Conservation (phyloP, 2,113 vertebrate species). For the Meriones unguiculatus region DNA sequence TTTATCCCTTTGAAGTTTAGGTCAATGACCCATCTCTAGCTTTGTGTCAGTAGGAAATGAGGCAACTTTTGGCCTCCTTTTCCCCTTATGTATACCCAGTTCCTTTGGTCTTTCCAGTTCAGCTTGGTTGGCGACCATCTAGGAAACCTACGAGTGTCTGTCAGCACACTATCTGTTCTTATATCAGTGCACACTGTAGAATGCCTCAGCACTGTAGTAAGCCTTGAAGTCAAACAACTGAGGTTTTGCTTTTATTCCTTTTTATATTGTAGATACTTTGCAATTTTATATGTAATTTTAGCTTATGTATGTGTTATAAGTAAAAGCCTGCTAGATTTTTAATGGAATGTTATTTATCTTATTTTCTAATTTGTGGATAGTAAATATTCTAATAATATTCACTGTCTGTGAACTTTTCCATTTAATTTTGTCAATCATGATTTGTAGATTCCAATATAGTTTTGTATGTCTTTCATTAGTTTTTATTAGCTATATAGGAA, state of each 20-base stretch:
- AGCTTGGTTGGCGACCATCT: neutral
- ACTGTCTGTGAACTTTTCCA: neutral
- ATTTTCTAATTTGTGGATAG: neutral
- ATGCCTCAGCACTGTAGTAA: neutral
- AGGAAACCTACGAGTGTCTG: neutral
- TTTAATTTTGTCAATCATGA: neutral
- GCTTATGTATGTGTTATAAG: neutral
- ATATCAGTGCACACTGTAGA: neutral
- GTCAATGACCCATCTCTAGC: neutral
- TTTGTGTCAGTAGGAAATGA: neutral
- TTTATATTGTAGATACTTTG: neutral
- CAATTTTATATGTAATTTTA: neutral
- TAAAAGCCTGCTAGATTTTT: slow-evolving; percentile 37
- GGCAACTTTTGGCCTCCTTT: neutral
- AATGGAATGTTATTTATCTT: slow-evolving; percentile 7
- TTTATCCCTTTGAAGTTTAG: neutral
- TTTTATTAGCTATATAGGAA: neutral
- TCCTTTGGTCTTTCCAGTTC: neutral
- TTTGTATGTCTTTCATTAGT: neutral
- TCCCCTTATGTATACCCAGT: neutral
- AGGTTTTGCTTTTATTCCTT: neutral
- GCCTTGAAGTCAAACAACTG: neutral
- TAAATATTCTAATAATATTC: neutral
- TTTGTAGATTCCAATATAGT: neutral
- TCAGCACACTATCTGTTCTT: neutral